Percentiles rank a stretch among this genome's conserved stretches.
These are phyloP conservation scores for Nephrocerus scutellatus DNA, from an alignment of 2,888 invertebrate genomes.

Conservation along the genomic window DNA sequence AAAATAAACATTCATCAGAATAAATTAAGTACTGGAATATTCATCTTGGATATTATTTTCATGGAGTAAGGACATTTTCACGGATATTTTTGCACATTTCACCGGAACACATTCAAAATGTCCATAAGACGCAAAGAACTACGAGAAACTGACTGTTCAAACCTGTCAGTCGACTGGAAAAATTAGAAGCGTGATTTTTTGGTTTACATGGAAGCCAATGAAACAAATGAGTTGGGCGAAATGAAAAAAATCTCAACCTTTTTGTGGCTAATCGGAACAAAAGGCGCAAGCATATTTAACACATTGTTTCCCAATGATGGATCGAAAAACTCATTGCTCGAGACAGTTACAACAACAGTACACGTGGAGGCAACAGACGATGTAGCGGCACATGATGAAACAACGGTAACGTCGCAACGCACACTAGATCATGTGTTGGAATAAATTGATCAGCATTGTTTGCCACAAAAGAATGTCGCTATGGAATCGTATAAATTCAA, in stretches of 20 bases:
- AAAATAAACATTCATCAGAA: too few relatives aligned
- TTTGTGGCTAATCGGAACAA: conserved; percentile 14
- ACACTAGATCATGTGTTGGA: conserved; percentile 12
- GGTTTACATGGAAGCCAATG: conserved; percentile 3
- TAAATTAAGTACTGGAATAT: too few relatives aligned
- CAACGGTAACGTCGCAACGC: not conserved
- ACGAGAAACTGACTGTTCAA: conserved; percentile 3
- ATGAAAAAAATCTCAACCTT: conserved; percentile 6
- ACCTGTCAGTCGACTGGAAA: conserved; percentile 2
- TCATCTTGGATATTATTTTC: too few relatives aligned
- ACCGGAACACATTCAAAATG: too few relatives aligned
- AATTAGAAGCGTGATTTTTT: conserved; percentile 4
- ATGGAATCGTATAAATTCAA: conserved; percentile 21
- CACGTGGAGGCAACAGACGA: too few relatives aligned
- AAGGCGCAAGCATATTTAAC: conserved; percentile 11
- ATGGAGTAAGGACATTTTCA: too few relatives aligned
- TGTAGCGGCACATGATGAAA: not conserved
- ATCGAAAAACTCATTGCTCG: conserved; percentile 7
- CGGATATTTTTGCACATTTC: too few relatives aligned
- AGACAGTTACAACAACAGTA: too few relatives aligned
- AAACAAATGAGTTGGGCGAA: not conserved
- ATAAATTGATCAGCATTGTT: conserved; percentile 15
- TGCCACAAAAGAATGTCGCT: conserved; percentile 11
- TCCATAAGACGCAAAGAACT: too few relatives aligned
- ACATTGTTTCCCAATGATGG: conserved; percentile 15